phyloP scores from a whole-genome alignment of 2,797 vertebrate species.

The Macropus fuliginosus region DNA sequence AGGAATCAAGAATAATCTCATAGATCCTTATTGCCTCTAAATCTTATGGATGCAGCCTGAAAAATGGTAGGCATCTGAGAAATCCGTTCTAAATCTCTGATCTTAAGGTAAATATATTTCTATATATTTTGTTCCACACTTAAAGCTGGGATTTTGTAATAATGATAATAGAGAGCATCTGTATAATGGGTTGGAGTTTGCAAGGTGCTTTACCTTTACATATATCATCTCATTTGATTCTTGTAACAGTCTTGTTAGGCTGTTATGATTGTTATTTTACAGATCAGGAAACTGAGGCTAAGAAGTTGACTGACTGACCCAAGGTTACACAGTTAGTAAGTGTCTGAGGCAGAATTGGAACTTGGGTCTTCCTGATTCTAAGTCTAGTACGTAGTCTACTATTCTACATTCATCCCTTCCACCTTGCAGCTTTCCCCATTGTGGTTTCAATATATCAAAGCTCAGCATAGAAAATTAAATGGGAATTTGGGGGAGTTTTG shows the following conservation, averaged over 20 bases:
- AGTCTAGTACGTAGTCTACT: background rate
- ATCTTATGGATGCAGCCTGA: background rate
- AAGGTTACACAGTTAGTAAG: background rate
- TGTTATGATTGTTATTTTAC: background rate
- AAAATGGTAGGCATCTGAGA: background rate
- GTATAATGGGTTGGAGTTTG: background rate
- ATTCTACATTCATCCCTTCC: background rate
- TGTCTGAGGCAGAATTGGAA: background rate
- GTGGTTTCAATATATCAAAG: background rate
- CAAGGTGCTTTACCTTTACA: background rate
- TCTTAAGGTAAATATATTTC: background rate
- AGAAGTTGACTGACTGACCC: background rate
- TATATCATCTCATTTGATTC: background rate
- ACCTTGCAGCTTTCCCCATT: background rate
- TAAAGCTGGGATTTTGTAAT: background rate
- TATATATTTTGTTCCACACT: background rate
- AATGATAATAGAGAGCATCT: background rate
- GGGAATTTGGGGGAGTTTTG: background rate
- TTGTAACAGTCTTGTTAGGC: background rate
- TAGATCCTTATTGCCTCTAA: background rate
- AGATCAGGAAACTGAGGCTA: background rate
- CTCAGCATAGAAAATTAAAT: background rate
- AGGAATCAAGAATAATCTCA: background rate
- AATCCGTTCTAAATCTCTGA: background rate
- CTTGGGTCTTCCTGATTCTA: background rate